Evolutionary conservation across 2,113 vertebrate species (phyloP), one percentile per base, ranked within the genome.

Genomic region (Amphiprion percula): DNA sequence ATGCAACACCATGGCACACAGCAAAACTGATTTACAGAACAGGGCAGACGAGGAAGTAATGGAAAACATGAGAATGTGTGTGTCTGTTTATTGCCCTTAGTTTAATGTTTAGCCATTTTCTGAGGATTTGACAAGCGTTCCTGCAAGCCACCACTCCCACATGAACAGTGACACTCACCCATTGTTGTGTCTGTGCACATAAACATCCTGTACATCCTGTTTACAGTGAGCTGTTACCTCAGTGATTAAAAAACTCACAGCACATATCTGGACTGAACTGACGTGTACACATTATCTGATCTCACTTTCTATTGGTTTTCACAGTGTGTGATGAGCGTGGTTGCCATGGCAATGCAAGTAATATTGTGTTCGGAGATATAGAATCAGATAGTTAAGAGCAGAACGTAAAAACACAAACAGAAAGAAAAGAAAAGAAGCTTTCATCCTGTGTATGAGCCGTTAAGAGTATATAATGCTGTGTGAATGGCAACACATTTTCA

Each of bases 331-430:
- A 63, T 24, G 73, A 19, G 64, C 2, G 11, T 9, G 33, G 86
- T 79, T 85, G 72, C 79, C 76, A 79, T 54, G 74, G 70, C 16
- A 10, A 85, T 5, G 19, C 19, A 24, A 78, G 73, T 54, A 53
- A 44, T 64, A 72, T 74, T 65, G 17, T 70, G 52, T 60, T 46
- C 58, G 5, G 24, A 33, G 10, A 85, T 73, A 68, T n/a, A 82
- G 10, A 75, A 67, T 50, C 52, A 23, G 59, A 76, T 44, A 47
- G 8, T 4, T 65, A 26, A 28, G 41, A 77, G 62, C 55, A 65
- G 53, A 79, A 75, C 2, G 50, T 8, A 54, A 75, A 62, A 28
- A 80, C 33, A 44, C 46, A 44, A 46, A 26, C 5, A 44, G 41
- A 6, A 2, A 41, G 64, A 59, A 49, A 41, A 33, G 12, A 53